A percentile compares a stretch with the other conserved stretches of the same genome.
These are phyloP conservation scores for Aplysina aerophoba DNA, from an alignment of 37 sponge, comb jelly and placozoan genomes.

Conservation along the genomic window DNA sequence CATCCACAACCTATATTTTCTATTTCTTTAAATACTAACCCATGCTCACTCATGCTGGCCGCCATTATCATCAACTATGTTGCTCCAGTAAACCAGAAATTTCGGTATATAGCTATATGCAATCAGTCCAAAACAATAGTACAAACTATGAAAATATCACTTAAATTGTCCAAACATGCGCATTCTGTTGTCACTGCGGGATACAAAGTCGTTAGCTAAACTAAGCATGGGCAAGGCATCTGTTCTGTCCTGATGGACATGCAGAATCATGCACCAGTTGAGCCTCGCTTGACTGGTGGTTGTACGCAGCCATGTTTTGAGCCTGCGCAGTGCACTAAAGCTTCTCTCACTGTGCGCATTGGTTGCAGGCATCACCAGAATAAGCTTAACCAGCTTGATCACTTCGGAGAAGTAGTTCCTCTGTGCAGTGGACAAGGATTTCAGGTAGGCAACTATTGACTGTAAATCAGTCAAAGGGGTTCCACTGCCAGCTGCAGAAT, in stretches of 20 bases:
- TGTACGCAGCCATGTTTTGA: too few species aligned
- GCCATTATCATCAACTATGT: too few species aligned
- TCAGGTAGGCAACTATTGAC: constrained; percentile 38
- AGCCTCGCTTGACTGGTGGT: constrained; percentile 54
- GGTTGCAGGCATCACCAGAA: constrained; percentile 61
- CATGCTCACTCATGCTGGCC: too few species aligned
- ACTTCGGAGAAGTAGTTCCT: constrained; percentile 39
- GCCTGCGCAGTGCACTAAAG: too few species aligned
- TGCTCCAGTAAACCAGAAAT: too few species aligned
- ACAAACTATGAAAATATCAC: too few species aligned
- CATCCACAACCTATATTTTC: too few species aligned
- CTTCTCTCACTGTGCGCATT: constrained; percentile 64
- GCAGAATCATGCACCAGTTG: constrained; percentile 51
- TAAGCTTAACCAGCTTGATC: constrained; percentile 48
- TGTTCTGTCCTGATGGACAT: constrained; percentile 61
- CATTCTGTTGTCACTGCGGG: too few species aligned
- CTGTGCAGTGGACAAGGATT: constrained; percentile 14
- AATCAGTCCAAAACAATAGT: too few species aligned
- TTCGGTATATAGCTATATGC: too few species aligned
- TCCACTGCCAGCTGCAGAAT: not conserved
- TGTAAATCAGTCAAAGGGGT: constrained; percentile 4
- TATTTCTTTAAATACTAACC: too few species aligned
- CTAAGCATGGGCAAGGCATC: constrained; percentile 17
- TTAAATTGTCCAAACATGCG: too few species aligned
- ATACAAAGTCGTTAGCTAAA: constrained; percentile 57